These are phyloP conservation scores for Poecilia latipinna DNA, from an alignment of 2,113 vertebrate genomes.

Conservation along the genomic window DNA sequence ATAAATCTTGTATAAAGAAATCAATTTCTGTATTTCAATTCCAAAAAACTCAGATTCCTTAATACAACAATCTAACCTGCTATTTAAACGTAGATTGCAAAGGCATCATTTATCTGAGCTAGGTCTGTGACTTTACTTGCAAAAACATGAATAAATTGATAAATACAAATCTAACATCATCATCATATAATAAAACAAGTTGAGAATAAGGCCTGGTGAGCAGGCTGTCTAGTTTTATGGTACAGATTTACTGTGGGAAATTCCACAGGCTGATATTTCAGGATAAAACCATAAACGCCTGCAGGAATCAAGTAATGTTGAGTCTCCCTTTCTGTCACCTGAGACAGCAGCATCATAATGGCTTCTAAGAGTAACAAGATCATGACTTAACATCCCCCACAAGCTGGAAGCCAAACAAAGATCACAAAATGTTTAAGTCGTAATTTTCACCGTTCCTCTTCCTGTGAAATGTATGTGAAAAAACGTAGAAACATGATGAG, in stretches of 20 bases:
- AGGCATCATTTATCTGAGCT: too few species aligned
- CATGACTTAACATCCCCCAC: neutral
- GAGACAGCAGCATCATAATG: neutral
- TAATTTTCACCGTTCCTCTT: neutral
- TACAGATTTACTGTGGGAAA: constrained; percentile 8
- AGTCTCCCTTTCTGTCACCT: neutral
- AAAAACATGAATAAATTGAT: too few species aligned
- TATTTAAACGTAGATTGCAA: too few species aligned
- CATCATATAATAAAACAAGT: neutral
- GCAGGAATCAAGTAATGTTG: neutral
- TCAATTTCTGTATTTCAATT: too few species aligned
- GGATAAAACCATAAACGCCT: constrained; percentile 13
- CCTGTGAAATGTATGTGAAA: too few species aligned
- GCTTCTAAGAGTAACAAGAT: neutral
- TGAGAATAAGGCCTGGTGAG: too few species aligned
- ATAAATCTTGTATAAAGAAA: too few species aligned
- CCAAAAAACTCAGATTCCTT: too few species aligned
- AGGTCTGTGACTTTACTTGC: too few species aligned
- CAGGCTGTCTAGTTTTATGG: neutral
- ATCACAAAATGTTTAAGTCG: neutral
- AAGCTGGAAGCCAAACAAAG: constrained; percentile 1
- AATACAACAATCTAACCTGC: too few species aligned
- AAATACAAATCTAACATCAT: neutral
- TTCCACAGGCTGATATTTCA: neutral
- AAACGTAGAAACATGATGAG: too few species aligned